A percentile compares a stretch with the other conserved stretches of the same genome.
phyloP scores from a whole-genome alignment of 1,140 invertebrate genomes.

The Atta cephalotes region DNA sequence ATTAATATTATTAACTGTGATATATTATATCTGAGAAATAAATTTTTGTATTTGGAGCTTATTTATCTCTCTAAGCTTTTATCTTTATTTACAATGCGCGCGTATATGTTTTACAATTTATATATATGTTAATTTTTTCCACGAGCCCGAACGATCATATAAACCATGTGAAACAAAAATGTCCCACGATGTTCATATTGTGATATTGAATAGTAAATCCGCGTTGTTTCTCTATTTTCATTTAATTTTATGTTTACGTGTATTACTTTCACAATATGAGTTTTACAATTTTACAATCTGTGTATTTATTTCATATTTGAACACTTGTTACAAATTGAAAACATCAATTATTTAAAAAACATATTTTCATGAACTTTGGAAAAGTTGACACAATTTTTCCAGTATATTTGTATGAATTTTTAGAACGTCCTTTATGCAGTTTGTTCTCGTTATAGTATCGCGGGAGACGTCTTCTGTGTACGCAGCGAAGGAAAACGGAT shows the following conservation, averaged over 20 bases:
- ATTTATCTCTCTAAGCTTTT: neutral
- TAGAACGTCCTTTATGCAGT: constrained; percentile 27
- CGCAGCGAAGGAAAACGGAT: constrained; percentile 12
- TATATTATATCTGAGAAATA: neutral
- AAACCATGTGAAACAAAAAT: neutral
- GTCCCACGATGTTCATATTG: neutral
- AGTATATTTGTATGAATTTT: constrained; percentile 10
- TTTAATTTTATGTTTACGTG: constrained; percentile 2
- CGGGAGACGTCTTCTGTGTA: neutral
- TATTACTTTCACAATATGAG: neutral
- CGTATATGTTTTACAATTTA: neutral
- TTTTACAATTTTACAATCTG: neutral
- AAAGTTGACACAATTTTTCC: neutral
- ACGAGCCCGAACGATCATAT: too few relatives aligned
- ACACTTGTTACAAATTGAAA: neutral
- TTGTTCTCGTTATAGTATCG: constrained; percentile 25
- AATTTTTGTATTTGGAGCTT: neutral
- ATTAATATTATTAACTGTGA: neutral
- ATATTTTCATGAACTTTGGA: neutral
- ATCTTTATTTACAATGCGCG: neutral
- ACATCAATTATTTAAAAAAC: neutral
- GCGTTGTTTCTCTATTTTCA: neutral
- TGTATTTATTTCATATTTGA: neutral
- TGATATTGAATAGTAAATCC: neutral
- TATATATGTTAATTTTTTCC: neutral